A percentile compares a stretch with the other conserved stretches of the same genome.
Conservation (phyloP, 1,140 invertebrate genomes). For the Macrocentrus cingulum region DNA sequence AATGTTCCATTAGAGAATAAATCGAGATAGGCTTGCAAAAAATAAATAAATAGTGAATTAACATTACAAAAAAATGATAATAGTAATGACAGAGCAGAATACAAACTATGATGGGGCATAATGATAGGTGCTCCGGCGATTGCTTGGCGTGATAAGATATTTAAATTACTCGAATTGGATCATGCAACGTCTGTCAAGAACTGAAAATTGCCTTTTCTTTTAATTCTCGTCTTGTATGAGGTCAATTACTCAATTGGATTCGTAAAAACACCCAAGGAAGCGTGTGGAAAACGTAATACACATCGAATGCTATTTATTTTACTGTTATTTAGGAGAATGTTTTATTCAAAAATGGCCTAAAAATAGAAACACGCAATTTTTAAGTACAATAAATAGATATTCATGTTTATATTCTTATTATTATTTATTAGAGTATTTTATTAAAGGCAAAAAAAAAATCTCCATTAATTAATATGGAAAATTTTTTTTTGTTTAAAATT, state of each 20-base stretch:
- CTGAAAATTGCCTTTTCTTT: not conserved
- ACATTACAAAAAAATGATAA: not conserved
- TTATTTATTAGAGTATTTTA: too few relatives aligned
- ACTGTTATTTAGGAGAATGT: too few relatives aligned
- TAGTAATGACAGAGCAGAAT: not conserved
- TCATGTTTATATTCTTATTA: too few relatives aligned
- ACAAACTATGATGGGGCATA: not conserved
- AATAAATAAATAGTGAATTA: not conserved
- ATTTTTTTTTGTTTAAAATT: too few relatives aligned
- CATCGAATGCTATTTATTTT: too few relatives aligned
- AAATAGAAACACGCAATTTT: too few relatives aligned
- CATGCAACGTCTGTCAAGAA: conserved; percentile 21
- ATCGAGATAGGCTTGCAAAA: not conserved
- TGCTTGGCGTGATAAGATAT: conserved; percentile 25
- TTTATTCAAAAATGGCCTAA: too few relatives aligned
- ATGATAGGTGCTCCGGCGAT: not conserved
- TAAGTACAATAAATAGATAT: too few relatives aligned
- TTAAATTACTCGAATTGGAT: conserved; percentile 33
- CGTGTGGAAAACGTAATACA: not conserved
- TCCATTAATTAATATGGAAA: too few relatives aligned
- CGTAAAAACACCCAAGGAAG: not conserved
- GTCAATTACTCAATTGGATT: not conserved
- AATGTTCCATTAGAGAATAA: conserved; percentile 20
- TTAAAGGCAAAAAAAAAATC: too few relatives aligned
- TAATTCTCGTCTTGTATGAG: not conserved